phyloP scores from a whole-genome alignment of 2,888 invertebrate species.

The Priocnemis perturbator region DNA sequence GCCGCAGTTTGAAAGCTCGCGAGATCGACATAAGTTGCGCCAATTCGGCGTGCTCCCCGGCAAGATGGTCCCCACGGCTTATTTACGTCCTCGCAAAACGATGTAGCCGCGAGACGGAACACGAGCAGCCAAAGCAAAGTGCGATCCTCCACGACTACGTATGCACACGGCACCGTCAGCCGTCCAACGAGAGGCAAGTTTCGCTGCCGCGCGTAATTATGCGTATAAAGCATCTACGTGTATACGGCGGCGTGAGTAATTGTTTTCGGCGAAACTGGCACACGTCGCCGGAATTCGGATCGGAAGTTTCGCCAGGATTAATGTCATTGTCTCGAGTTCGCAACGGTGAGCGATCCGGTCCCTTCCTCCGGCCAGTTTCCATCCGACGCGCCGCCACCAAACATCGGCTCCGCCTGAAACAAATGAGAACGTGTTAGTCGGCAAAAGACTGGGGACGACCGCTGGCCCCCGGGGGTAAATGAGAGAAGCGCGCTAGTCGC shows the following conservation, averaged over 20 bases:
- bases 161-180: too few species aligned
- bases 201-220: too few species aligned
- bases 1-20: slow-evolving; percentile 35
- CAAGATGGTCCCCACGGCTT: slow-evolving; percentile 12
- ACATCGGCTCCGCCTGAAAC: slow-evolving; percentile 54
- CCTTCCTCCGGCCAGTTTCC: slow-evolving; percentile 46
- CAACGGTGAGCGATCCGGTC: slow-evolving; percentile 38
- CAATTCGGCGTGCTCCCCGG: slow-evolving; percentile 18
- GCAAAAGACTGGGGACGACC: slow-evolving; percentile 55
- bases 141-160: too few species aligned
- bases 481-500: slow-evolving; percentile 35
- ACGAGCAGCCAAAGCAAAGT: too few species aligned
- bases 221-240: too few species aligned
- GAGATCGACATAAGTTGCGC: slow-evolving; percentile 29
- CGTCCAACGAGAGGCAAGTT: too few species aligned
- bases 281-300: too few species aligned
- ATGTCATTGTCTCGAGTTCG: slow-evolving; percentile 14
- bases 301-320: slow-evolving; percentile 4
- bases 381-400: slow-evolving; percentile 32
- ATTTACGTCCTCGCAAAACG: neutral
- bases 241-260: too few species aligned
- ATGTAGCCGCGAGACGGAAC: too few species aligned
- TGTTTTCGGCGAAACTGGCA: too few species aligned
- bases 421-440: slow-evolving; percentile 57
- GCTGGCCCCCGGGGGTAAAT: slow-evolving; percentile 53